Percentiles rank a stretch among this genome's conserved stretches.
phyloP scores from a whole-genome alignment of 2,113 vertebrate species.

The Coptodon rendalli region DNA sequence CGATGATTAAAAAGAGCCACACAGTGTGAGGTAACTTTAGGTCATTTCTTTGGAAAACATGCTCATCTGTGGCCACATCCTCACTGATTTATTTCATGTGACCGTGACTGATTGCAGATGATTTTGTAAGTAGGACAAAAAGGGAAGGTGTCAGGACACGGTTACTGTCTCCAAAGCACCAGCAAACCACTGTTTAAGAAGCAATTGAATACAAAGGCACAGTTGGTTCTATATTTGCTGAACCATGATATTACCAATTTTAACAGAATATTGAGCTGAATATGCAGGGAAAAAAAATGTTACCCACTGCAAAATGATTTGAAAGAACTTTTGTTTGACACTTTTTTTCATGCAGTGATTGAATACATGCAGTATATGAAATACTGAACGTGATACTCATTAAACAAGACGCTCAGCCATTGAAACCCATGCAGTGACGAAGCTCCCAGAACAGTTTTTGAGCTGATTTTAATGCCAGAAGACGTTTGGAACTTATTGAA shows the following conservation, averaged over 20 bases:
- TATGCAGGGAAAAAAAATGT: neutral
- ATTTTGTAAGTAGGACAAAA: neutral
- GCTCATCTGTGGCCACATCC: neutral
- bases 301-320: neutral
- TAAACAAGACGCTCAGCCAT: neutral
- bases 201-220: neutral
- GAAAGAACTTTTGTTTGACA: neutral
- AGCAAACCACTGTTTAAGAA: neutral
- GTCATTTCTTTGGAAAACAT: constrained; percentile 42
- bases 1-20: constrained; percentile 61
- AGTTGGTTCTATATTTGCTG: neutral
- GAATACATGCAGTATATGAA: neutral
- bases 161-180: neutral
- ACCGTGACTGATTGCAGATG: neutral
- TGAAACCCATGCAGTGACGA: neutral
- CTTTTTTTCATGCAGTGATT: neutral
- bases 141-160: neutral
- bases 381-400: neutral
- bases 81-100: neutral
- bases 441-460: neutral
- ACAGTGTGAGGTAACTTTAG: constrained; percentile 55
- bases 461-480: neutral
- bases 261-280: neutral
- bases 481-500: neutral
- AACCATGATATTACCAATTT: neutral